phyloP scores from a whole-genome alignment of 2,113 vertebrate species.

The Apeltes quadracus region DNA sequence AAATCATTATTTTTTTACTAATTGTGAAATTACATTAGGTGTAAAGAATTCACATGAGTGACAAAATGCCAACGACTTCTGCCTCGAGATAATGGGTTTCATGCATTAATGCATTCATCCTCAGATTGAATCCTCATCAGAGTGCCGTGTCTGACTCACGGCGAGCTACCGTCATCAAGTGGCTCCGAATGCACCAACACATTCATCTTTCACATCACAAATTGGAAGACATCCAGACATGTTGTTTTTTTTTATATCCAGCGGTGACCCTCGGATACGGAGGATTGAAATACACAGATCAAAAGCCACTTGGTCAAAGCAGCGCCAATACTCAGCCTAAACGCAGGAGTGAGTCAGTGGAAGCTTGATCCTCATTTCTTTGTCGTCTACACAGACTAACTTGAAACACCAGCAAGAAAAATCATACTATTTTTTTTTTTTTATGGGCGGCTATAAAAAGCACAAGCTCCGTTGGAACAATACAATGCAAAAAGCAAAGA shows the following conservation, averaged over 20 bases:
- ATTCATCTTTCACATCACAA: slow-evolving; percentile 42
- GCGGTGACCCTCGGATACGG: neutral
- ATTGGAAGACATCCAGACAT: slow-evolving; percentile 35
- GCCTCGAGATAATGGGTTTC: neutral
- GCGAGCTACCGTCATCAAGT: slow-evolving; percentile 1
- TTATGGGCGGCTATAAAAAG: slow-evolving; percentile 8
- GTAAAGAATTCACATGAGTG: neutral
- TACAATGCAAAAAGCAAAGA: neutral
- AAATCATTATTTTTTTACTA: neutral
- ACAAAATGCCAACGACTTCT: neutral
- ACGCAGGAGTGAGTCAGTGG: slow-evolving; percentile 3
- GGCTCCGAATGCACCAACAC: slow-evolving; percentile 42
- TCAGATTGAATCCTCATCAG: neutral
- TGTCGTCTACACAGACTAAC: slow-evolving; percentile 12
- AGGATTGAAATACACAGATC: slow-evolving; percentile 30
- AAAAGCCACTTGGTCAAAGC: slow-evolving; percentile 17
- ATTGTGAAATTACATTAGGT: neutral
- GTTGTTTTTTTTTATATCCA: too few species aligned
- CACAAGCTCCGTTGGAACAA: neutral
- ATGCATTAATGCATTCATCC: neutral
- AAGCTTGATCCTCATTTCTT: slow-evolving; percentile 9
- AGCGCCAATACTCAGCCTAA: slow-evolving; percentile 9
- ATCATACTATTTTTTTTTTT: neutral
- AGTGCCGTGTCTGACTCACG: neutral
- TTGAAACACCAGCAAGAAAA: slow-evolving; percentile 1